A percentile compares a stretch with the other conserved stretches of the same genome.
phyloP scores from a whole-genome alignment of 1,140 invertebrate genomes.

The Hesperophylax magnus region DNA sequence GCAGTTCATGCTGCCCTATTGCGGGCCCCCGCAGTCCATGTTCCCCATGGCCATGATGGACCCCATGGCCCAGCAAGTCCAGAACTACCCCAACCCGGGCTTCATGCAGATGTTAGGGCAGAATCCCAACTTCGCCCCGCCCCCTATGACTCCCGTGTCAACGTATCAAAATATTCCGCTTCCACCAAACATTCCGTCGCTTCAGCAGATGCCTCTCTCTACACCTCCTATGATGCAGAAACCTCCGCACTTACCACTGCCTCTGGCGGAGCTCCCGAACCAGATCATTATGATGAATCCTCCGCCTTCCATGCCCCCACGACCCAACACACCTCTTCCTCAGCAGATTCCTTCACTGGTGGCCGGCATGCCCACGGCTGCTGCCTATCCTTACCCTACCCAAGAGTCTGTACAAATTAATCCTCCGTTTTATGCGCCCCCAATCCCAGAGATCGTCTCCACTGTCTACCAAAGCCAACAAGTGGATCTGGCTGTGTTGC shows the following conservation, averaged over 20 bases:
- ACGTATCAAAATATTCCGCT: conserved; percentile 36
- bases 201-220: not conserved
- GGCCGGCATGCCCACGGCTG: not conserved
- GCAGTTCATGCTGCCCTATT: conserved; percentile 47
- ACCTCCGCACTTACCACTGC: not conserved
- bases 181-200: conserved; percentile 9
- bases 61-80: conserved; percentile 29
- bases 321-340: conserved; percentile 10
- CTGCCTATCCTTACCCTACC: conserved; percentile 35
- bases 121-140: conserved; percentile 36
- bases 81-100: conserved; percentile 35
- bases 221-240: not conserved
- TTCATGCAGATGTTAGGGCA: conserved; percentile 33
- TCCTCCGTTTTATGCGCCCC: conserved; percentile 8
- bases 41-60: conserved; percentile 46
- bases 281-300: conserved; percentile 14
- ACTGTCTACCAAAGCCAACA: not conserved
- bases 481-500: not conserved
- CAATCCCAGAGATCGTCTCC: not conserved
- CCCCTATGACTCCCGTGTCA: conserved; percentile 14
- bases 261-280: conserved; percentile 3
- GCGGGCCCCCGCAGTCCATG: conserved; percentile 41
- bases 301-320: not conserved
- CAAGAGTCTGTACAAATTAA: conserved; percentile 19
- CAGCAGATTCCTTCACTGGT: conserved; percentile 33